These are phyloP conservation scores for Grapholita molesta DNA, from an alignment of 1,140 invertebrate genomes.

Conservation along the genomic window DNA sequence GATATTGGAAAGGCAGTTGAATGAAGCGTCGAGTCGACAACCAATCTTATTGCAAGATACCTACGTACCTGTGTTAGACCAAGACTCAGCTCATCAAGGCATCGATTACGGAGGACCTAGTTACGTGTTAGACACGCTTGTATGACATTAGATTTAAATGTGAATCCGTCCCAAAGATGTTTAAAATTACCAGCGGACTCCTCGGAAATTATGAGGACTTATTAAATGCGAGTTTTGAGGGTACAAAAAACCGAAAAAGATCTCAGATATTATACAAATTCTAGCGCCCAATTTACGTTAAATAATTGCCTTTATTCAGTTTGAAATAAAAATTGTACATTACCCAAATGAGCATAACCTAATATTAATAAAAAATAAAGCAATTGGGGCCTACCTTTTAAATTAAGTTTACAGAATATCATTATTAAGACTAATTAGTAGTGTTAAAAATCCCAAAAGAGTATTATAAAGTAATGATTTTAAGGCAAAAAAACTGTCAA, in stretches of 20 bases:
- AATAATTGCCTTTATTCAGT: background rate
- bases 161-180: constrained; percentile 62
- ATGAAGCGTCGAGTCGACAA: constrained; percentile 66
- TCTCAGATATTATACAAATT: background rate
- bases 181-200: constrained; percentile 58
- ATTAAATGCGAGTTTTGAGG: background rate
- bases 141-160: constrained; percentile 57
- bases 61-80: constrained; percentile 67
- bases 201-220: background rate
- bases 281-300: background rate
- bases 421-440: background rate
- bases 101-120: constrained; percentile 46
- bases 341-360: no score
- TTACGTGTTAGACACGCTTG: constrained; percentile 72
- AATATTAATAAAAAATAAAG: background rate
- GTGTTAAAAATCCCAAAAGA: background rate
- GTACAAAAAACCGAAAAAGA: background rate
- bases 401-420: background rate
- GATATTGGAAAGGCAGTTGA: constrained; percentile 64
- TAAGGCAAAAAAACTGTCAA: background rate
- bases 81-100: constrained; percentile 43
- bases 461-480: background rate
- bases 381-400: background rate
- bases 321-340: background rate
- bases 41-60: constrained; percentile 67